Evolutionary conservation across 2,888 invertebrate species (phyloP).

Genomic region (Tetragonisca angustula): DNA sequence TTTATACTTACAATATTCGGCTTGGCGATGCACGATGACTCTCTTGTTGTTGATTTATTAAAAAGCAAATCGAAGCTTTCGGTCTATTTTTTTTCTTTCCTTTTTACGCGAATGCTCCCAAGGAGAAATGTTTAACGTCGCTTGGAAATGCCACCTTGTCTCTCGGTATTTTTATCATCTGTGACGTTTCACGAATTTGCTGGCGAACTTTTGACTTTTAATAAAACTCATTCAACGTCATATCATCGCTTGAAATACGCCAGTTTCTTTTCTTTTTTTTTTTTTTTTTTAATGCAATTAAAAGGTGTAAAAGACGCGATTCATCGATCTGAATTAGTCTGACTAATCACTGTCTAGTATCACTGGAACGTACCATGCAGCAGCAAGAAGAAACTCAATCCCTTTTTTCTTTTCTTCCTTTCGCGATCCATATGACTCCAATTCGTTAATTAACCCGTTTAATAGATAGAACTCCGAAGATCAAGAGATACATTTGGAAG

Average conservation of each 20-base stretch:
- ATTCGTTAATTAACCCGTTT: conserved; percentile 22
- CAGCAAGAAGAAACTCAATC: not conserved
- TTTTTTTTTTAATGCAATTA: too few species aligned
- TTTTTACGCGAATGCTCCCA: not conserved
- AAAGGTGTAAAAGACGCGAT: not conserved
- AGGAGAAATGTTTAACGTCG: too few species aligned
- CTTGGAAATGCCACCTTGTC: too few species aligned
- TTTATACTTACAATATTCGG: not conserved
- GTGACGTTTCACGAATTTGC: too few species aligned
- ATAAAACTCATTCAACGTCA: too few species aligned
- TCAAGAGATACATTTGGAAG: conserved; percentile 7
- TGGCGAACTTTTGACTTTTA: too few species aligned
- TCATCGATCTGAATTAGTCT: not conserved
- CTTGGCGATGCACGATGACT: too few species aligned
- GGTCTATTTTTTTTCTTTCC: not conserved
- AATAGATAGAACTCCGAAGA: not conserved
- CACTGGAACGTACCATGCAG: not conserved
- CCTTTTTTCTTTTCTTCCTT: not conserved
- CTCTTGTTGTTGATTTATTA: too few species aligned
- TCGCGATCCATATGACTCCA: not conserved
- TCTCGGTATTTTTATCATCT: too few species aligned
- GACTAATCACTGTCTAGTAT: not conserved
- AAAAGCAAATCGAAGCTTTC: not conserved
- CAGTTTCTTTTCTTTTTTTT: too few species aligned
- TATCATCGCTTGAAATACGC: too few species aligned